These are phyloP conservation scores for Clangula hyemalis DNA, from an alignment of 2,797 vertebrate species.

Conservation along the genomic window DNA sequence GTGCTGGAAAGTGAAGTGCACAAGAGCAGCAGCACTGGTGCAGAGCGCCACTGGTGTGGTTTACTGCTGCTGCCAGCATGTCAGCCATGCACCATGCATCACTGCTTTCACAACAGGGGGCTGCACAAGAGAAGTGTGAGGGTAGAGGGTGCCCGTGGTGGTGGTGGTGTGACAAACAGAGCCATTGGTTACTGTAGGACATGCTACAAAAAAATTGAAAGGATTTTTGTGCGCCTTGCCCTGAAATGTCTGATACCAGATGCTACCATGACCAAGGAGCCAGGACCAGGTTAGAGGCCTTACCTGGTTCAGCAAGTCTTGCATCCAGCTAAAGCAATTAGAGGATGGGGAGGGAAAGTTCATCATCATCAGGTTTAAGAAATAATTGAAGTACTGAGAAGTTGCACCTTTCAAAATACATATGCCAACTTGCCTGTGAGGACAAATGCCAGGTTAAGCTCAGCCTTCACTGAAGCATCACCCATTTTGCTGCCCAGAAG, in stretches of 20 bases:
- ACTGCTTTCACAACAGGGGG: fast-evolving
- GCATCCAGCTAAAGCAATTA: neutral
- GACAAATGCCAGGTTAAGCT: neutral
- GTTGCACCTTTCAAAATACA: neutral
- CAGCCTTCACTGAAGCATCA: neutral
- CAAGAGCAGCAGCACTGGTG: fast-evolving
- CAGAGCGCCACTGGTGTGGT: neutral
- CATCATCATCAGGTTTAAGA: neutral
- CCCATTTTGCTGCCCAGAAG: neutral
- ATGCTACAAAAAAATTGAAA: fast-evolving
- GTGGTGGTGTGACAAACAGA: neutral
- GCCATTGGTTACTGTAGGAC: neutral
- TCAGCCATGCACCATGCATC: neutral
- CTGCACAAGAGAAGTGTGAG: neutral
- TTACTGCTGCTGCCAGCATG: neutral
- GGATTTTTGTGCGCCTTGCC: neutral
- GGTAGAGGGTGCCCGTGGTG: neutral
- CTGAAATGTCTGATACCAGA: neutral
- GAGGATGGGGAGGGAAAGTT: neutral
- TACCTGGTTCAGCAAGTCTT: neutral
- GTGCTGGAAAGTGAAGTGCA: neutral
- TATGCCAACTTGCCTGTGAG: fast-evolving
- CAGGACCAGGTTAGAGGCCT: neutral
- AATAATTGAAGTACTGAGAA: neutral
- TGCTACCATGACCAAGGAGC: neutral